phyloP scores from a whole-genome alignment of 2,797 vertebrate species.

The Sorex maritimensis region DNA sequence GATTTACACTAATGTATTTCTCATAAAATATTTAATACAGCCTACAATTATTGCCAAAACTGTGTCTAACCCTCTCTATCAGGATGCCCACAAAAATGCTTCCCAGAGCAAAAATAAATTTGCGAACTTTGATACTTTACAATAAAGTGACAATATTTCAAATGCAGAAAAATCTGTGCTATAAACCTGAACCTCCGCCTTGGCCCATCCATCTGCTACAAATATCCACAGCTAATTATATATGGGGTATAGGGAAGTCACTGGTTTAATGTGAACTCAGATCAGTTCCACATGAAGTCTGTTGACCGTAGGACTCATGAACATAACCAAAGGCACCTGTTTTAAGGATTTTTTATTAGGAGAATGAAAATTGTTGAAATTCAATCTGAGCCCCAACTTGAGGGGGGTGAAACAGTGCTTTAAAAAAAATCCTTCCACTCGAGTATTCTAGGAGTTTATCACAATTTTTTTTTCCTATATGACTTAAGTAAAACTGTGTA shows the following conservation, averaged over 20 bases:
- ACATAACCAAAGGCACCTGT: slow-evolving; percentile 27
- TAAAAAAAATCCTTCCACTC: too few relatives aligned
- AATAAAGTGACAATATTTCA: slow-evolving; percentile 78
- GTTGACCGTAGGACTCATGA: background rate
- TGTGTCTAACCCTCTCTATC: slow-evolving; percentile 78
- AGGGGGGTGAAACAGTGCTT: too few relatives aligned
- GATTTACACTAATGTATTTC: slow-evolving; percentile 87
- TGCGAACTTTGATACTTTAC: slow-evolving; percentile 76
- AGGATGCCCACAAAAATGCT: slow-evolving; percentile 71
- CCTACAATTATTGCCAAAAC: slow-evolving; percentile 83
- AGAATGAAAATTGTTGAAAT: background rate
- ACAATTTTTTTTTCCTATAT: too few relatives aligned
- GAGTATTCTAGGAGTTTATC: background rate
- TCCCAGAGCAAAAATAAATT: slow-evolving; percentile 80
- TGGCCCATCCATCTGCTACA: background rate
- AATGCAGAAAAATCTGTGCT: slow-evolving; percentile 49
- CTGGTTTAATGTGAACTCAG: background rate
- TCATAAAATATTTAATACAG: slow-evolving; percentile 86
- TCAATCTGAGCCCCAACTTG: too few relatives aligned
- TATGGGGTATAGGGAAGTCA: background rate
- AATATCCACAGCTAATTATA: slow-evolving; percentile 4
- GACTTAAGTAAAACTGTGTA: background rate
- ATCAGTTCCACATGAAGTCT: slow-evolving; percentile 14
- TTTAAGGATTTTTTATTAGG: background rate
- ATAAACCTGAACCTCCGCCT: slow-evolving; percentile 42